Base-by-base conservation (phyloP, 92 coral and sea anemone species). In the Porites divaricata region DNA sequence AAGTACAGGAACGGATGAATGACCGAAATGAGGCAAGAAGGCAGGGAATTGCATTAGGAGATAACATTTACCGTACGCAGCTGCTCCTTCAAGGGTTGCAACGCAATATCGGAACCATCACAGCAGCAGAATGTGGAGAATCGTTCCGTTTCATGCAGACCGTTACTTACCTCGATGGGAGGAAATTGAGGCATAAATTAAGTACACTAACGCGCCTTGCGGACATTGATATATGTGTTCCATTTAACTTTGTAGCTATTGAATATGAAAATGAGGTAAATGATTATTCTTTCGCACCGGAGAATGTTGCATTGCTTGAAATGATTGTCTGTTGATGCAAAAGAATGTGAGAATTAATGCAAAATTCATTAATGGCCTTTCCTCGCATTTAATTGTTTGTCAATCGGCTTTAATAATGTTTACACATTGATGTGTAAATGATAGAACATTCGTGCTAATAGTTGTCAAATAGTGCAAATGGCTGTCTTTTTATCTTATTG, bases 21-120 rank as follows among this genome's bases (percentile, higher is more conserved):
- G 81, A 90, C 83, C 83, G 90, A 86, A n/a, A n/a, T n/a, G 81
- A 81, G 68, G 90, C 84, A 65, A 86, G 90, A 77, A 26, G 59
- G 11, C 90, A 67, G 21, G 91, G 85, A 10, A 71, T 89, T 52
- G n/a, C 83, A 13, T 28, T 89, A 9, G 81, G 89, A n/a, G n/a
- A n/a, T n/a, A n/a, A n/a, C 14, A 57, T 79, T 10, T 70, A 85
- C 59, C 65, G 81, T 67, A 67, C 85, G 9, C 86, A 58, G 78
- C 54, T 69, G 77, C 25, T 69, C 66, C 65, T 52, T 8, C 23
- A 81, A 48, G 77, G 68, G 2, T 28, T 70, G 8, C 48, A 52
- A 70, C 85, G 67, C 11, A 51, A 45, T 25, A 54, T 81, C 19
- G 85, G 41, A 9, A 81, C 76, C 69, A 85, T 66, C 8, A 85